These are phyloP conservation scores for Teleiodes luculella DNA, from an alignment of 2,888 invertebrate species.

Conservation along the genomic window DNA sequence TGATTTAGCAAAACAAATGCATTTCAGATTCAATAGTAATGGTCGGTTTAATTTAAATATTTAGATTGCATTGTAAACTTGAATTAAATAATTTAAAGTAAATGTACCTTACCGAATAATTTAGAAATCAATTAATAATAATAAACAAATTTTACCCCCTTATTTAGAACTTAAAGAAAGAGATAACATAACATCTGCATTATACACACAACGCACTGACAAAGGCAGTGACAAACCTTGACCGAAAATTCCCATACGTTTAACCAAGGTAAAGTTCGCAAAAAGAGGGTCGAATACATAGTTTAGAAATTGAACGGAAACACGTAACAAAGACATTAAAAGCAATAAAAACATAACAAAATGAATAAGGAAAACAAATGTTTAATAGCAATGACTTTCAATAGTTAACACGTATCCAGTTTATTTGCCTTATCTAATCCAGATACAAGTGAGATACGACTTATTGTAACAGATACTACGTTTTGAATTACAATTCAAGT, in stretches of 20 bases:
- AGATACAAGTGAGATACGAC: not conserved
- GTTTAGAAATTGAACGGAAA: not conserved
- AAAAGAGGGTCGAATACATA: too few species aligned
- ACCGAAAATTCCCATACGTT: too few species aligned
- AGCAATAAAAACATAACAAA: not conserved
- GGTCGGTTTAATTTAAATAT: not conserved
- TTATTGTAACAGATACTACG: not conserved
- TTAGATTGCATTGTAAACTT: too few species aligned
- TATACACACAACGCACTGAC: too few species aligned
- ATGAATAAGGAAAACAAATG: not conserved
- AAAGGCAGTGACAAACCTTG: too few species aligned
- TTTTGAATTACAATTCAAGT: not conserved
- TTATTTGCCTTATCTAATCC: conserved; percentile 9
- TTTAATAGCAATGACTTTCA: not conserved
- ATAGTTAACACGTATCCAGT: not conserved
- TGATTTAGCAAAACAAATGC: not conserved
- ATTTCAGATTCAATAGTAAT: not conserved
- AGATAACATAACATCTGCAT: too few species aligned
- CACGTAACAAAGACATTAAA: not conserved
- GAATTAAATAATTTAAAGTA: too few species aligned
- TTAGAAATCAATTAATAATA: too few species aligned
- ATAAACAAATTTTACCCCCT: too few species aligned
- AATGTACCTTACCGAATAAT: too few species aligned
- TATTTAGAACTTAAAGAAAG: not conserved
- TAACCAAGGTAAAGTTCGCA: too few species aligned